Conservation (phyloP, 2,797 vertebrate species). For the Sarcoramphus papa region DNA sequence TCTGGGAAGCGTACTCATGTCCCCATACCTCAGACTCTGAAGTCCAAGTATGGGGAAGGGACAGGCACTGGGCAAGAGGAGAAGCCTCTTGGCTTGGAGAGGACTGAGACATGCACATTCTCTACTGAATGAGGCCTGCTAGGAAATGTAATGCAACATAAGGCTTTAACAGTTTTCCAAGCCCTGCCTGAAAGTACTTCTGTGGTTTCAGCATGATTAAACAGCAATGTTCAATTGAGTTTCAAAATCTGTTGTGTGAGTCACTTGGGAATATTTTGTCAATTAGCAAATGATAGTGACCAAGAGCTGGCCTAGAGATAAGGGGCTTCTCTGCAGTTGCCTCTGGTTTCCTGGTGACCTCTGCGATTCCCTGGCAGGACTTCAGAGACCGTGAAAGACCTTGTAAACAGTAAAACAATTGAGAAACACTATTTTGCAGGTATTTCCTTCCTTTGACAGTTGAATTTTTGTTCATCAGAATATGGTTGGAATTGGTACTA, state of each 20-base stretch:
- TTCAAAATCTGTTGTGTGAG: neutral
- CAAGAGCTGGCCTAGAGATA: neutral
- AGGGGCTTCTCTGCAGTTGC: neutral
- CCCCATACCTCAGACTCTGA: neutral
- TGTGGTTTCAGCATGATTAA: neutral
- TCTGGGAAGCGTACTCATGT: neutral
- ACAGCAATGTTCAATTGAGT: neutral
- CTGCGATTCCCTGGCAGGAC: neutral
- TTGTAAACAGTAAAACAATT: neutral
- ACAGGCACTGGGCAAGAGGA: neutral
- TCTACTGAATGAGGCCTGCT: neutral
- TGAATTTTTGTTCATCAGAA: conserved; percentile 15
- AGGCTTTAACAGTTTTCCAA: neutral
- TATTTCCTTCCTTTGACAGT: neutral
- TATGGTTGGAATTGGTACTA: neutral
- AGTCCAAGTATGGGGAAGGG: too few species aligned
- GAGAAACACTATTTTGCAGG: neutral
- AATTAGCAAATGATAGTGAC: neutral
- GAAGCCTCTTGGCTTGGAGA: neutral
- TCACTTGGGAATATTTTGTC: neutral
- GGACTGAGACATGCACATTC: neutral
- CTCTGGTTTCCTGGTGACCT: neutral
- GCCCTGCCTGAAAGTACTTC: neutral
- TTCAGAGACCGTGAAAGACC: neutral
- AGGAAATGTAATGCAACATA: neutral